Base-by-base conservation (phyloP, 2,888 invertebrate genomes). In the Pomacea canaliculata region DNA sequence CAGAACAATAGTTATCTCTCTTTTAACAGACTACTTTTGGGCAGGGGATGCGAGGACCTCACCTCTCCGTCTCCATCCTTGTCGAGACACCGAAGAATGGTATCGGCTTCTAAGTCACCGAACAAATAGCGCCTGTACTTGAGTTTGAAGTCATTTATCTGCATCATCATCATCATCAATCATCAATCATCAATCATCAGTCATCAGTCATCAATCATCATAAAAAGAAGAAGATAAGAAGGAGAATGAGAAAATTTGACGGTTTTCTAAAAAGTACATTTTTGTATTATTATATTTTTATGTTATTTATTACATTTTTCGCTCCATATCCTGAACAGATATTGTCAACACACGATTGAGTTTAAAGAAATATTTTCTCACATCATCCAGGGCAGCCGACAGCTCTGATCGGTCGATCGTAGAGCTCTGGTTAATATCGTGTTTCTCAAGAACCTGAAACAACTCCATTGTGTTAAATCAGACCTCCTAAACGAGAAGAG, bases 61-160 rank as follows among this genome's bases (percentile, higher is more conserved):
- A 86, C 87, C 84, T 85, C 82, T 19, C 85, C 87, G 73, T 86
- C 83, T 12, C 82, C 81, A 65, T 86, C 85, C 46, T 82, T 81
- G 71, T 87, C 87, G 71, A 86, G 76, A 71, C 78, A 78, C 19
- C 76, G 76, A 18, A 85, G 79, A 23, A 83, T 83, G 78, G 84
- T 82, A 8, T 85, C 87, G 66, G 81, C 79, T 63, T 83, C 82
- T 7, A 81, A 82, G 46, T 83, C 82, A 19, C 81, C 86, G 78
- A 87, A 87, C 65, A 87, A 73, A 16, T 82, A 76, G 56, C 83
- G 81, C 0, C 78, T 76, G 66, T 82, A 81, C 16, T 82, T 78
- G 56, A 76, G 70, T 1, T 84, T 81, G 72, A 86, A 86, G n/a
- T 79, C 83, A 19, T 79, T 79, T 69, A 82, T 63, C 75, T 78